Evolutionary conservation across 2,113 vertebrate genomes (phyloP), one percentile per base, ranked within the genome.

Genomic region (Shinisaurus crocodilurus): DNA sequence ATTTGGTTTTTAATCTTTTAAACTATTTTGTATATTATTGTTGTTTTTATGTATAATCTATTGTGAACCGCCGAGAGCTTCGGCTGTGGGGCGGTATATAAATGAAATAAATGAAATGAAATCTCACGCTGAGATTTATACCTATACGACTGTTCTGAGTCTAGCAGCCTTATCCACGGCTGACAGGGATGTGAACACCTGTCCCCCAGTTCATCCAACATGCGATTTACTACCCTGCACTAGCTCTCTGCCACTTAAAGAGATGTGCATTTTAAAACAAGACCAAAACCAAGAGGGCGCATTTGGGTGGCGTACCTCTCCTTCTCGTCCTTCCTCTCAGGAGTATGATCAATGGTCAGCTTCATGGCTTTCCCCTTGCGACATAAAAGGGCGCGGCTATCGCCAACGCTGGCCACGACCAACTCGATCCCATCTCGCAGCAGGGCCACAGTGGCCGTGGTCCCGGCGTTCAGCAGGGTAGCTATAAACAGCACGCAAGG

Each of bases 301-400:
- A 75, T 74, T 34, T 34, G 27, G 67, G 18, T 20, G 6, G 60
- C 3, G 45, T 96, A 99, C 99, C 99, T 99, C 94, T 99, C 98
- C 91, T 99, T 99, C 93, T 99, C 99, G 29, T 99, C 99, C 95
- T 99, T 99, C 91, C 99, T 98, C 85, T 99, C 99, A 2, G 99
- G 99, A 20, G 99, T 99, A 91, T 99, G 99, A 95, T 99, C 99
- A 87, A 93, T 97, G n/a, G 99, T 99, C 93, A 99, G 98, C 93
- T 99, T 99, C 90, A 98, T 72, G 43, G 98, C 98, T 94, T 99
- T 99, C 95, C 98, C 98, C 93, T 98, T 99, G 89, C 99, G 98
- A 95, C 99, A 99, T 91, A 99, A 96, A 96, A 99, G 98, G 86
- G 98, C 99, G 0, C 98, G 98, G 93, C 99, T 99, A 95, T 99